Evolutionary conservation across 2,888 invertebrate genomes (phyloP), one percentile per base, ranked within the genome.

Genomic region (Microplitis manilae): DNA sequence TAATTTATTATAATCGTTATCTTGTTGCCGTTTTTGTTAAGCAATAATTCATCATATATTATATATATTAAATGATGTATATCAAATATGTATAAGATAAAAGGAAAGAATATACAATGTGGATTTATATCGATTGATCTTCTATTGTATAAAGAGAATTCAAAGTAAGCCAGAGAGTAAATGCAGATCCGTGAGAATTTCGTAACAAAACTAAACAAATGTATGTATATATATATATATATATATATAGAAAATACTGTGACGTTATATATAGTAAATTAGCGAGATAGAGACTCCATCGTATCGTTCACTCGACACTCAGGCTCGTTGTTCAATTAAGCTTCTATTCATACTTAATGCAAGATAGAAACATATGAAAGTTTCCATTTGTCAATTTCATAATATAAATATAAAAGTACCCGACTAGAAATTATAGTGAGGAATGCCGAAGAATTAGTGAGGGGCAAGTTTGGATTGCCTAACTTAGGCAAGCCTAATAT

Each of bases 261-360:
- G 61, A 50, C 38, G 15, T 62, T 40, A 41, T 7, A 17, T 40
- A 41, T 5, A 17, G 62, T 61, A 60, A 40, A 40, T 40, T 15
- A 68, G 40, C 15, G 61, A 30, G 64, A 40, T 20, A 41, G n/a
- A 68, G 50, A 65, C 20, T 75, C 59, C 68, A 62, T 68, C 65
- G 60, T 68, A 62, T 62, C 17, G 59, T 40, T 62, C 41, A 60
- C 40, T 60, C 17, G 50, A 50, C 50, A 60, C 60, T 68, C 20
- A 38, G 68, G 39, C 76, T 82, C 77, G 79, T 82, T 82, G 81
- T 82, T 82, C 81, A 82, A 82, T 82, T 79, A 82, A 80, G 79
- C 61, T 76, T 71, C 81, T 82, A 82, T 82, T 82, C 80, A 82
- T 73, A 41, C 41, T n/a, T 15, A 41, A 39, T 62, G 62, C 62